Percentiles rank a stretch among this genome's conserved stretches.
Evolutionary conservation across 2,888 invertebrate genomes (phyloP).

Genomic region (Meteorus colon): DNA sequence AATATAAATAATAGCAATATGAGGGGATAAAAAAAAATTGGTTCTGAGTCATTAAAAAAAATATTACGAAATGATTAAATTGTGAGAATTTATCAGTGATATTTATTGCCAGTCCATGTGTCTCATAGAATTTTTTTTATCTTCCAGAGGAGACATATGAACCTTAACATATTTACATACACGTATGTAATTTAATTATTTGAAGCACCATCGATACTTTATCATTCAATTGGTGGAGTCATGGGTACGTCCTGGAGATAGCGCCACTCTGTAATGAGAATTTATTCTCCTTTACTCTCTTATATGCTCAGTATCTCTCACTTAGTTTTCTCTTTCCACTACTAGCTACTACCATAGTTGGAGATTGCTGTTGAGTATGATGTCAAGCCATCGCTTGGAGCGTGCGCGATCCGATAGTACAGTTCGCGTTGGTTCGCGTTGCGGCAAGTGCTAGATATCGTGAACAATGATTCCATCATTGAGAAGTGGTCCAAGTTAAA

Average conservation of each 20-base stretch:
- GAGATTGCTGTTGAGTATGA: slow-evolving; percentile 48
- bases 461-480: slow-evolving; percentile 40
- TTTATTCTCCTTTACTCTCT: slow-evolving; percentile 2
- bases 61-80: neutral
- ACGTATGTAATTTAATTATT: neutral
- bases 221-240: slow-evolving; percentile 21
- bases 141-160: neutral
- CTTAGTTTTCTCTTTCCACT: slow-evolving; percentile 27
- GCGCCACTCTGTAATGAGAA: slow-evolving; percentile 38
- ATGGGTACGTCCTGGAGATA: slow-evolving; percentile 38
- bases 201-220: slow-evolving; percentile 18
- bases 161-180: neutral
- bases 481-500: slow-evolving; percentile 29
- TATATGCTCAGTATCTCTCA: slow-evolving; percentile 18
- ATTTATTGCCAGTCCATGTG: no score
- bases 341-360: slow-evolving; percentile 49
- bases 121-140: neutral
- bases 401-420: slow-evolving; percentile 58
- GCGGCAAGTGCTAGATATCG: slow-evolving; percentile 51
- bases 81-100: no score
- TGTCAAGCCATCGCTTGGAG: slow-evolving; percentile 52
- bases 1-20: neutral
- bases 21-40: no score
- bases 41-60: neutral
- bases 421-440: slow-evolving; percentile 46